phyloP scores from a whole-genome alignment of 2,888 invertebrate genomes.

The Andrena chrysosceles region DNA sequence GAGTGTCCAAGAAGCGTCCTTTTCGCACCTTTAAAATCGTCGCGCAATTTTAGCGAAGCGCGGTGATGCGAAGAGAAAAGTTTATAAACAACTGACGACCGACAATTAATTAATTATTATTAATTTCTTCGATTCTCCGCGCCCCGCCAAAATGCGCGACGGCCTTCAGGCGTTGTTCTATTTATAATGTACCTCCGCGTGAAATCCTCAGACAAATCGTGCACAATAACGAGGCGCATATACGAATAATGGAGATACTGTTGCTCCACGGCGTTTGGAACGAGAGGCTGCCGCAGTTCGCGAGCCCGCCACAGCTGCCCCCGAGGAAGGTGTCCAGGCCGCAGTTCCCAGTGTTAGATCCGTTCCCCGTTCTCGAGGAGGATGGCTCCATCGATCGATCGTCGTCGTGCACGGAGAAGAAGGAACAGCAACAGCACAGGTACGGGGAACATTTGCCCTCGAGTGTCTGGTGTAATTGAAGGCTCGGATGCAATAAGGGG shows the following conservation, averaged over 20 bases:
- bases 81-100: too few species aligned
- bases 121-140: too few species aligned
- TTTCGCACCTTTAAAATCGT: neutral
- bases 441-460: slow-evolving; percentile 41
- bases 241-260: slow-evolving; percentile 90
- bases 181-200: neutral
- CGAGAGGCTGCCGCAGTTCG: slow-evolving; percentile 88
- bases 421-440: slow-evolving; percentile 74
- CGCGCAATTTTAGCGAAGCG: neutral
- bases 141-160: too few species aligned
- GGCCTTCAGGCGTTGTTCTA: too few species aligned
- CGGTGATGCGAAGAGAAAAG: too few species aligned
- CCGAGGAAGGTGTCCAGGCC: slow-evolving; percentile 87
- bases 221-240: slow-evolving; percentile 90
- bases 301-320: slow-evolving; percentile 88
- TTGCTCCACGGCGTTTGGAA: slow-evolving; percentile 90
- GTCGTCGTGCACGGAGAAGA: slow-evolving; percentile 45
- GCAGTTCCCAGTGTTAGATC: slow-evolving; percentile 81
- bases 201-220: slow-evolving; percentile 89
- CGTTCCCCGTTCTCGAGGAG: slow-evolving; percentile 77
- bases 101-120: too few species aligned
- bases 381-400: slow-evolving; percentile 65
- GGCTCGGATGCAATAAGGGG: too few species aligned
- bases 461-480: neutral
- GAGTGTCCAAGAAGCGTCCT: slow-evolving; percentile 80